Evolutionary conservation across 2,113 vertebrate genomes (phyloP), one percentile per base, ranked within the genome.

Genomic region (Amazona guildingii): DNA sequence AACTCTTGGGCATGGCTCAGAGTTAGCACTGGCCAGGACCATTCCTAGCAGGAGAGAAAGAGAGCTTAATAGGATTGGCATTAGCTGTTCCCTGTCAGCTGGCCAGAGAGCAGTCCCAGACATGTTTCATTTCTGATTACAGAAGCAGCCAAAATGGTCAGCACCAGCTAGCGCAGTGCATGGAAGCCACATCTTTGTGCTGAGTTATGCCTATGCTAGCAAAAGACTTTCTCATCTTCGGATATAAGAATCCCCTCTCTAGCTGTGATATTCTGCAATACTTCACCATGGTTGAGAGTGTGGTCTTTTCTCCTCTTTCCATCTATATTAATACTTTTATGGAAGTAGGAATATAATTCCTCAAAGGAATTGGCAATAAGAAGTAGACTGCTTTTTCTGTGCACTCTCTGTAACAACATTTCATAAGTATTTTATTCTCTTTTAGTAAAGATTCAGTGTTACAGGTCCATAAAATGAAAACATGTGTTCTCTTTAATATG

Each of bases 391-490:
- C 67, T 91, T 86, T 90, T 94, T 77, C 79, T 46, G n/a, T 88
- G 54, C 64, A 25, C 35, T 39, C 59, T 74, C 78, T 83, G 67
- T 90, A 92, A 74, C 62, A 96, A 93, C 76, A 61, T 95, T 95
- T 96, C 92, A 68, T 68, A 94, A 83, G 76, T 74, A 70, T 96
- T 96, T 96, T 93, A 95, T 90, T 96, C 85, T 64, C 68, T 75
- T 88, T 92, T 41, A 61, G 67, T 59, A 90, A 91, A 94, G 75
- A 95, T 96, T 95, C 92, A 88, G 83, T 81, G 79, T 68, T 96
- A 95, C 86, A 95, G 68, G 64, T 94, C 93, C 80, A 90, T 90
- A 96, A 97, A 97, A 94, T 83, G 79, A 92, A 96, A 97, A 95
- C 92, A 93, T 87, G 90, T 96, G 93, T 88, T 94, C 88, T 95